Evolutionary conservation across 2,888 invertebrate species (phyloP), one percentile per base, ranked within the genome.

Genomic region (Gandaritis pyraliata): DNA sequence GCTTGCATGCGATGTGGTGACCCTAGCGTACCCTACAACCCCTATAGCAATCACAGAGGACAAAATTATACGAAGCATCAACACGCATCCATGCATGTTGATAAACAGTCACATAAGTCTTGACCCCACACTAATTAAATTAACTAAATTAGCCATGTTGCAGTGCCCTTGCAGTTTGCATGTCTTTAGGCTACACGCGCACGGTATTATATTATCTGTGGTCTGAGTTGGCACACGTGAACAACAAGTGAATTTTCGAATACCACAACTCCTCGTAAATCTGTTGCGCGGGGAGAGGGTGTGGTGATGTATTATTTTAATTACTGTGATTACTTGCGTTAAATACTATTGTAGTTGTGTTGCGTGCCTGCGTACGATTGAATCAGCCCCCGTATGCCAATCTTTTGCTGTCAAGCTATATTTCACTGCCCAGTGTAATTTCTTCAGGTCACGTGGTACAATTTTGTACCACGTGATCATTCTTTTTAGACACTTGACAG

Each of bases 231-330:
- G 15, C 13, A 7, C n/a, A 13, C 5, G 13, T 39, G 38, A 11
- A 4, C n/a, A 41, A 6, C 41, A 1, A 13, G 41, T 41, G 38
- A 38, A 38, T n/a, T 38, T n/a, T 12, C 12, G n/a, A 38, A n/a
- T 38, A n/a, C 38, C 38, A 2, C n/a, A 38, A 38, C 10, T 10
- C 6, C 16, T 8, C 10, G 41, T 10, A 41, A 41, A 41, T 41
- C 41, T 41, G 41, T 10, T 8, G 2, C 10, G 10, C 10, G 41
- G 41, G 41, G 41, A 10, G 41, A 41, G 41, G 41, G 41, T 41
- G 41, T 41, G 15, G 41, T 41, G 41, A 41, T 41, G 8, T 41
- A 41, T 16, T 41, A 41, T 16, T 41, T 39, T 41, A 41, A 41
- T 41, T 41, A 41, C 15, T 41, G 15, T 16, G 41, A 41, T 41